Evolutionary conservation across 2,113 vertebrate genomes (phyloP).

Genomic region (Cyphomyrus plagiostoma): DNA sequence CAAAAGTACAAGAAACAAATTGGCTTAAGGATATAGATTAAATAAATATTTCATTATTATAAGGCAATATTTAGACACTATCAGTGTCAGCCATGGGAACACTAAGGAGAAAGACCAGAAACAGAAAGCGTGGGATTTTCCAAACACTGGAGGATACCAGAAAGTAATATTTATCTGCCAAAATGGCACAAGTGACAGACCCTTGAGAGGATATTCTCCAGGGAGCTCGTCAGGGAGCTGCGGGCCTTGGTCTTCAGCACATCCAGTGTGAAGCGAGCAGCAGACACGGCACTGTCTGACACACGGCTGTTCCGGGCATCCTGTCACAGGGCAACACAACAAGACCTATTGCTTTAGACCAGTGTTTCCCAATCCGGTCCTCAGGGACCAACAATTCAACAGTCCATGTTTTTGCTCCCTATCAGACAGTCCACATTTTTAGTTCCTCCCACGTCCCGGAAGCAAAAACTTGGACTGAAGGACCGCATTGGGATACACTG

Average conservation of each 20-base stretch:
- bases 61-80: background rate
- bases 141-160: background rate
- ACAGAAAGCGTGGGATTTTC: background rate
- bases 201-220: slow-evolving; percentile 97
- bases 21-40: background rate
- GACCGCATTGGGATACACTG: background rate
- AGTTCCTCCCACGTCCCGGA: background rate
- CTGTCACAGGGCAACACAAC: slow-evolving; percentile 52
- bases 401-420: background rate
- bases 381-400: background rate
- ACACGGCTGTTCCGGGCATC: slow-evolving; percentile 59
- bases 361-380: background rate
- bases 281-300: slow-evolving; percentile 61
- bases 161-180: background rate
- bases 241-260: slow-evolving; percentile 91
- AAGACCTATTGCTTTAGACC: background rate
- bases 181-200: slow-evolving; percentile 56
- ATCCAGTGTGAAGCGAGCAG: slow-evolving; percentile 89
- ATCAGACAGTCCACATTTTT: background rate
- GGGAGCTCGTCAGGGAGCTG: slow-evolving; percentile 87
- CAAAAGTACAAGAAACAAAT: background rate
- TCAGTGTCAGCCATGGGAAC: background rate
- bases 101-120: background rate
- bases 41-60: background rate
- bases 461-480: background rate